Evolutionary conservation across 37 sponge, comb jelly and placozoan genomes (phyloP), one percentile per base, ranked within the genome.

Genomic region (Lycopodina hypogea): DNA sequence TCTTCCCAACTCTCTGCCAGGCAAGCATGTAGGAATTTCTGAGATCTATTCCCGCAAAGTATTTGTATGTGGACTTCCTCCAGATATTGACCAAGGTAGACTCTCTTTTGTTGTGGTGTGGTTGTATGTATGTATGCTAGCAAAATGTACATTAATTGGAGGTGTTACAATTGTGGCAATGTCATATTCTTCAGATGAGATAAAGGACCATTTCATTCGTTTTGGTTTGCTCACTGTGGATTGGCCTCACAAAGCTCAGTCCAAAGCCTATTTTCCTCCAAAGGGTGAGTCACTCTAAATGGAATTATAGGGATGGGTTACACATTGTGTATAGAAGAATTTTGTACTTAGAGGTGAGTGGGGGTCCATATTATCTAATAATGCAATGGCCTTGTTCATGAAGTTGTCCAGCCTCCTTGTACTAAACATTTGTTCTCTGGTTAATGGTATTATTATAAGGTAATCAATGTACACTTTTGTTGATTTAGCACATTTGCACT

Each of bases 231-330:
- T 98, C 33, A 78, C 91, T 51, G 99, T 98, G 42, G 99, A 98
- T 68, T 98, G 99, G 99, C 99, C 99, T 11, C 99, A 98, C 90
- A 98, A 98, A 74, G 94, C 99, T 30, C 89, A 95, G 64, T 92
- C 93, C 39, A 93, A 89, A 60, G 90, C 96, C 18, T 89, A 90
- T 32, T 98, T 95, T 60, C 99, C 99, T n/a, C 99, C 99, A 17
- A 98, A 98, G 93, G 99, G 99, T 89, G 28, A 42, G 19, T 1
- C 6, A 67, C 18, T 23, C 21, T 1, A 22, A 28, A 34, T 76
- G 60, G 41, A 32, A n/a, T n/a, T 30, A n/a, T n/a, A n/a, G 28
- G 14, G 65, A 9, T 1, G 14, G 65, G 30, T n/a, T n/a, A n/a
- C n/a, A n/a, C n/a, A n/a, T n/a, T n/a, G n/a, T n/a, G n/a, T n/a